Evolutionary conservation across 1,140 invertebrate genomes (phyloP).

Genomic region (Adoxophyes honmai): DNA sequence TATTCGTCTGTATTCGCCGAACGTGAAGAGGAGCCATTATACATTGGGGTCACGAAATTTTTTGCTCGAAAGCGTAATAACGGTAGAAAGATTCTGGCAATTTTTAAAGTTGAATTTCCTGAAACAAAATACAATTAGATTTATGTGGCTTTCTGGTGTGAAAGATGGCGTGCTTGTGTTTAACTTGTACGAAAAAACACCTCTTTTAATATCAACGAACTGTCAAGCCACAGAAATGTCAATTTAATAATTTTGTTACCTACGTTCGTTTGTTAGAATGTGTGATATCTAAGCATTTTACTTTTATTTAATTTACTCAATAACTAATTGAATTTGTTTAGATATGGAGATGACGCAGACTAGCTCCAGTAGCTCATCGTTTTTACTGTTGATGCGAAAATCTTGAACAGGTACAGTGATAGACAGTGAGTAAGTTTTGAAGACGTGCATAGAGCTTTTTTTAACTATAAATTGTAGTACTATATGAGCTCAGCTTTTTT

Average conservation of each 20-base stretch:
- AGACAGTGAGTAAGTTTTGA: background rate
- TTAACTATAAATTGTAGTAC: conserved; percentile 1
- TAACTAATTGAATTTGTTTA: conserved; percentile 8
- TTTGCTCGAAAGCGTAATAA: too few species aligned
- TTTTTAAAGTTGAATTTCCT: too few species aligned
- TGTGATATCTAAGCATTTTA: conserved; percentile 14
- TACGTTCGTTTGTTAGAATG: conserved; percentile 14
- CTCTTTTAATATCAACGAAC: background rate
- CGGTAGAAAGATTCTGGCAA: too few species aligned
- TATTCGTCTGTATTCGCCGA: too few species aligned
- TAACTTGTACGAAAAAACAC: too few species aligned
- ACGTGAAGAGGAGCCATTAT: too few species aligned
- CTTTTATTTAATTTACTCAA: conserved; percentile 10
- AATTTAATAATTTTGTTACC: conserved; percentile 9
- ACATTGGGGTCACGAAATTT: too few species aligned
- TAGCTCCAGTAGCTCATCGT: background rate
- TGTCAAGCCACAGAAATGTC: conserved; percentile 6
- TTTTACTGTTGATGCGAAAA: conserved; percentile 4
- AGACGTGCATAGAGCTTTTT: conserved; percentile 4
- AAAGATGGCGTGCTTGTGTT: too few species aligned
- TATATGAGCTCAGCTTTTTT: background rate
- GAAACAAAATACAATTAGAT: too few species aligned
- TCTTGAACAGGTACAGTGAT: conserved; percentile 4
- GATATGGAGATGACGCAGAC: conserved; percentile 3
- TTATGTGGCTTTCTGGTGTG: too few species aligned